These are phyloP conservation scores for Emmelina monodactyla DNA, from an alignment of 2,888 invertebrate species.

Conservation along the genomic window DNA sequence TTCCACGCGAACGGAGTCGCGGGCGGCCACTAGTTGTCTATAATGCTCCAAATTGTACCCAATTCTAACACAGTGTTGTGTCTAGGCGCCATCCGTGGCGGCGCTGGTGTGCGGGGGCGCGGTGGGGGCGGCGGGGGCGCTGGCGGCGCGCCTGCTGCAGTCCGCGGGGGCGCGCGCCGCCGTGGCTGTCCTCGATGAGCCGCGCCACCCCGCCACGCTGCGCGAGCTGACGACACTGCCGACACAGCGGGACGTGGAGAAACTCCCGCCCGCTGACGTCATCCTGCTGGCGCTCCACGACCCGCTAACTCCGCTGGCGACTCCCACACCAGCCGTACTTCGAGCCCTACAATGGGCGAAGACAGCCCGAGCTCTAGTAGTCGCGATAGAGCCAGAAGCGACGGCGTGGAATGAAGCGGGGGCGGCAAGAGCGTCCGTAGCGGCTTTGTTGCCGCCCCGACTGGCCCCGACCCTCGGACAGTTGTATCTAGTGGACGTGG, in stretches of 20 bases:
- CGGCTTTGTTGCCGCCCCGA: slow-evolving; percentile 25
- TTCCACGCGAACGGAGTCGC: too few species aligned
- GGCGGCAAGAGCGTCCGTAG: slow-evolving; percentile 40
- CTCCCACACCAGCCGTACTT: neutral
- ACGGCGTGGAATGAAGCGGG: slow-evolving; percentile 21
- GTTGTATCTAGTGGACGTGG: slow-evolving; percentile 85
- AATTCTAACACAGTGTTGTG: too few species aligned
- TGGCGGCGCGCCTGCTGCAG: slow-evolving; percentile 80
- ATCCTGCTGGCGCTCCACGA: slow-evolving; percentile 35
- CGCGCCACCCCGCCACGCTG: slow-evolving; percentile 39
- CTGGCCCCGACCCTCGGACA: slow-evolving; percentile 20
- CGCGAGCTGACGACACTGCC: slow-evolving; percentile 72
- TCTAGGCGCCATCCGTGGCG: slow-evolving; percentile 82
- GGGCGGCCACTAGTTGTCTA: too few species aligned
- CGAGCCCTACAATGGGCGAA: neutral
- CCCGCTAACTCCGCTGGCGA: slow-evolving; percentile 16
- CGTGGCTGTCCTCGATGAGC: neutral
- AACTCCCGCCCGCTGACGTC: slow-evolving; percentile 24
- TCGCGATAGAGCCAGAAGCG: slow-evolving; percentile 60
- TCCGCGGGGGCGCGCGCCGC: slow-evolving; percentile 61
- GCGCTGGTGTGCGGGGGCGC: slow-evolving; percentile 76
- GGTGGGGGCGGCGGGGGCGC: slow-evolving; percentile 66
- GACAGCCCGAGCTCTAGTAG: slow-evolving; percentile 20
- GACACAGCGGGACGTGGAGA: slow-evolving; percentile 15
- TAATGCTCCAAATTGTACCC: too few species aligned